Evolutionary conservation across 2,888 invertebrate genomes (phyloP).

Genomic region (Drosophila sordidapex): DNA sequence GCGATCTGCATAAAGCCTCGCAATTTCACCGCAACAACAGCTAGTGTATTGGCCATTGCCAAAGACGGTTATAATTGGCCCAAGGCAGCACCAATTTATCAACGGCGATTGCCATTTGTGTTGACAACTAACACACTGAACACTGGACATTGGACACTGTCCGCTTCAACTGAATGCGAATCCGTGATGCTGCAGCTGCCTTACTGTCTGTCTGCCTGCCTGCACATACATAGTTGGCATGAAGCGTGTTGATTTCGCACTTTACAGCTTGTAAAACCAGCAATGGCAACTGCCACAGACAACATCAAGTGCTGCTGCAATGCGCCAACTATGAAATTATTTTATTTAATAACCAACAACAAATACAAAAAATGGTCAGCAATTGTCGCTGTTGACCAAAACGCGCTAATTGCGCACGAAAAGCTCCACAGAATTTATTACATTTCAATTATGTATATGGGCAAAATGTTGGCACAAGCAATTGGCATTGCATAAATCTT

Average conservation of each 20-base stretch:
- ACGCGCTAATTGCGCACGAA: constrained; percentile 67
- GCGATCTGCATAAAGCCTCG: constrained; percentile 70
- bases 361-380: constrained; percentile 67
- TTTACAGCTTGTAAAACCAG: constrained; percentile 76
- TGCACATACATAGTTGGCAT: constrained; percentile 67
- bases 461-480: constrained; percentile 74
- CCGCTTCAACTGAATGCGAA: constrained; percentile 44
- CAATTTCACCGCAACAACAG: constrained; percentile 41
- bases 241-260: constrained; percentile 82
- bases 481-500: constrained; percentile 79
- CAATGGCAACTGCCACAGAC: constrained; percentile 63
- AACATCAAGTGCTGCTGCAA: constrained; percentile 21
- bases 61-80: constrained; percentile 82
- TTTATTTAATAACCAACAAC: constrained; percentile 77
- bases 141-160: constrained; percentile 55
- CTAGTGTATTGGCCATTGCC: constrained; percentile 53
- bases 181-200: constrained; percentile 37
- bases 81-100: constrained; percentile 80
- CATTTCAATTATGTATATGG: constrained; percentile 81
- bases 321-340: constrained; percentile 76
- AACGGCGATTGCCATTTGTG: constrained; percentile 80
- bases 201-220: constrained; percentile 22
- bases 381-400: constrained; percentile 69
- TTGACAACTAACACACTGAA: constrained; percentile 77
- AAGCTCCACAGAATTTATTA: constrained; percentile 74